phyloP scores from a whole-genome alignment of 2,888 invertebrate species.

The Micropterix aruncella region DNA sequence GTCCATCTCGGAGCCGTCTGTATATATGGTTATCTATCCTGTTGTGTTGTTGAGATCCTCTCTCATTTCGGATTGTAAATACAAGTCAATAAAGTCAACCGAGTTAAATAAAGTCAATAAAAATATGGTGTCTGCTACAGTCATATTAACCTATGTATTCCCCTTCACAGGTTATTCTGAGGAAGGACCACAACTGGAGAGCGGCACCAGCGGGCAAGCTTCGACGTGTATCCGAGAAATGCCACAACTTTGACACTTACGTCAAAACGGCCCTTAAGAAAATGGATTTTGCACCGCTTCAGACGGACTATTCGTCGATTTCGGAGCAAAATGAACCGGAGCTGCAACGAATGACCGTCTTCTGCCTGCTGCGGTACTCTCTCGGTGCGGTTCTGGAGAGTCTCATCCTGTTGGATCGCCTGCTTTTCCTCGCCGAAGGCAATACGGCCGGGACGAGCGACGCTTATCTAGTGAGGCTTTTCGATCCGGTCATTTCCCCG shows the following conservation, averaged over 20 bases:
- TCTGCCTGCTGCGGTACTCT: slow-evolving; percentile 62
- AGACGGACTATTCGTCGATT: neutral
- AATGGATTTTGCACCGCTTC: neutral
- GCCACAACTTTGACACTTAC: neutral
- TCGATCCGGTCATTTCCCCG: slow-evolving; percentile 75
- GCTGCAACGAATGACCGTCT: slow-evolving; percentile 38
- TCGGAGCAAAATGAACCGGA: no score
- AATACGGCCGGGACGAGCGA: slow-evolving; percentile 33
- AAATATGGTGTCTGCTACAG: no score
- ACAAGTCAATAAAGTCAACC: no score
- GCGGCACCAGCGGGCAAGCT: neutral
- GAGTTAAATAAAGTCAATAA: no score
- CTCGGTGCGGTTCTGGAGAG: slow-evolving; percentile 72
- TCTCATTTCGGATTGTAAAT: no score
- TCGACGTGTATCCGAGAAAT: neutral
- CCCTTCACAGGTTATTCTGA: neutral
- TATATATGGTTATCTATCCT: no score
- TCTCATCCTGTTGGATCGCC: slow-evolving; percentile 68
- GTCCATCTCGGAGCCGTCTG: no score
- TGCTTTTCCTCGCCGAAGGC: slow-evolving; percentile 59
- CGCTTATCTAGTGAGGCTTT: slow-evolving; percentile 58
- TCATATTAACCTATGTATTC: no score
- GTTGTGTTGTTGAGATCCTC: no score
- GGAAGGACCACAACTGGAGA: neutral
- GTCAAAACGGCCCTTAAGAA: neutral